These are phyloP conservation scores for Acanthisitta chloris DNA, from an alignment of 2,113 vertebrate genomes.

Conservation along the genomic window DNA sequence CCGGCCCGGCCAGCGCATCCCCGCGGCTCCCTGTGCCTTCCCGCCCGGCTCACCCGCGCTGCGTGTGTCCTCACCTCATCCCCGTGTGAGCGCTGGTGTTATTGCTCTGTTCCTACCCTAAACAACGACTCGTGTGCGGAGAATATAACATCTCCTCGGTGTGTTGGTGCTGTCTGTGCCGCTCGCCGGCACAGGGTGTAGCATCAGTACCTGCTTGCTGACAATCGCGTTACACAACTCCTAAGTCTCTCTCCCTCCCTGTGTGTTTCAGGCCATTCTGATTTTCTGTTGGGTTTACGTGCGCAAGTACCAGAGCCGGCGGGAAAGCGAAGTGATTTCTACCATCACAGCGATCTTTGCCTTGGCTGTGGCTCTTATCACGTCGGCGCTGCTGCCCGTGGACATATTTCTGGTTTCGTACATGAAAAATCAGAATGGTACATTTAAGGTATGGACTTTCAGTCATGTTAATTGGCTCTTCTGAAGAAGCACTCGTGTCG, in stretches of 20 bases:
- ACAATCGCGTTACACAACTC: fast-evolving
- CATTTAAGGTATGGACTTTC: constrained; percentile 85
- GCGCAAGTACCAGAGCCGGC: constrained; percentile 93
- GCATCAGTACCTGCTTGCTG: background rate
- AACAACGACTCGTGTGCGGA: fast-evolving
- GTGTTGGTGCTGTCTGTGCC: fast-evolving
- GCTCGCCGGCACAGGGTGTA: fast-evolving
- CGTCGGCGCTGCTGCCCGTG: constrained; percentile 93
- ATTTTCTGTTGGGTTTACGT: constrained; percentile 97
- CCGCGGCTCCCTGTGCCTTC: fast-evolving
- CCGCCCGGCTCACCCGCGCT: fast-evolving
- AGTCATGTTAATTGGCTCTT: background rate
- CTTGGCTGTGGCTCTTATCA: constrained; percentile 91
- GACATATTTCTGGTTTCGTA: constrained; percentile 98
- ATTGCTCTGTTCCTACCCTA: background rate
- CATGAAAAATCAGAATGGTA: constrained; percentile 95
- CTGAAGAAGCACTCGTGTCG: background rate
- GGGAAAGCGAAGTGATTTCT: constrained; percentile 95
- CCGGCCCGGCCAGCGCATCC: background rate
- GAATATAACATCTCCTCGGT: fast-evolving
- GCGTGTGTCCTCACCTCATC: fast-evolving
- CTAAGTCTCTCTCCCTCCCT: background rate
- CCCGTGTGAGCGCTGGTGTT: fast-evolving
- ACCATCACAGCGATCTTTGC: constrained; percentile 97
- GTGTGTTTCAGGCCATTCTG: constrained; percentile 83